Evolutionary conservation across 2,888 invertebrate genomes (phyloP).

Genomic region (Chalcosyrphus nemorum): DNA sequence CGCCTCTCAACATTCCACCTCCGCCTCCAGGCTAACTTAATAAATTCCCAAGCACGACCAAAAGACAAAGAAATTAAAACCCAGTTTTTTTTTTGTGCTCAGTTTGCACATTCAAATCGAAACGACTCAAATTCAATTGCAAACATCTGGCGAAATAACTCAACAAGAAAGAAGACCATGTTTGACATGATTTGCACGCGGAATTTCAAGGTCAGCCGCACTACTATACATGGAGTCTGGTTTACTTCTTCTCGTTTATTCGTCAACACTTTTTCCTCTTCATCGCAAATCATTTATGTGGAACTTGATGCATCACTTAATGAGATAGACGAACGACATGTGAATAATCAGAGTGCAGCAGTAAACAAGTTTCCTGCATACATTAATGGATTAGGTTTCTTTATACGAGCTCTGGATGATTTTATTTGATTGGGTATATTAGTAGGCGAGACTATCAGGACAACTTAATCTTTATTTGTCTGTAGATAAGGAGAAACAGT

Average conservation of each 20-base stretch:
- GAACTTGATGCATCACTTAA: not conserved
- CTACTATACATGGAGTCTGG: not conserved
- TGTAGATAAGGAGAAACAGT: not conserved
- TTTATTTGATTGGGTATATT: not conserved
- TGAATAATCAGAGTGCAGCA: not conserved
- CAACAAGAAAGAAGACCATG: not conserved
- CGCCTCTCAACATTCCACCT: not conserved
- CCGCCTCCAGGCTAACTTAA: not conserved
- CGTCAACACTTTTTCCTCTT: not conserved
- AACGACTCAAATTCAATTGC: not conserved
- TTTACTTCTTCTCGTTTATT: not conserved
- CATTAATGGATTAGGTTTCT: not conserved
- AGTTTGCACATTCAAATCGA: not conserved
- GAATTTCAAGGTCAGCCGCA: constrained; percentile 23
- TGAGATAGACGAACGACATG: not conserved
- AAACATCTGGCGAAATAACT: constrained; percentile 3
- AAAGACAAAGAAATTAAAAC: constrained; percentile 16
- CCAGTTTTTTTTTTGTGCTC: too few relatives aligned
- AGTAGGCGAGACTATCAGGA: not conserved
- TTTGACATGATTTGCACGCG: not conserved
- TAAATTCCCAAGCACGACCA: constrained; percentile 12
- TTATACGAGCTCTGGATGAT: not conserved
- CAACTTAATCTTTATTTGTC: too few relatives aligned
- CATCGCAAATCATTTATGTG: not conserved
- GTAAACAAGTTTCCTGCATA: constrained; percentile 23